Evolutionary conservation across 2,113 vertebrate genomes (phyloP).

Genomic region (Gavialis gangeticus): DNA sequence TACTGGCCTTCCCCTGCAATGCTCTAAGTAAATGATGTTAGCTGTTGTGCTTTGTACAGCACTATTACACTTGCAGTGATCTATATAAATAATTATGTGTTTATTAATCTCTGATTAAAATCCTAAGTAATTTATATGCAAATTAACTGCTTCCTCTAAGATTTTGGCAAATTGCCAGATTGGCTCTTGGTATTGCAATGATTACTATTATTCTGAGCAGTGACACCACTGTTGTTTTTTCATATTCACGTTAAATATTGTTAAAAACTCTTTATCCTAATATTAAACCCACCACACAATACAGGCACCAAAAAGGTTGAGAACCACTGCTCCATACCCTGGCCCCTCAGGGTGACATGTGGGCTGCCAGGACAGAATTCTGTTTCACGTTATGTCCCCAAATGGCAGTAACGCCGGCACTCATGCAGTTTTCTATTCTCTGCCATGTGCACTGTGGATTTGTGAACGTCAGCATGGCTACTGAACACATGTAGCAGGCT

Average conservation of each 20-base stretch:
- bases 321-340: too few relatives aligned
- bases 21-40: neutral
- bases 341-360: too few relatives aligned
- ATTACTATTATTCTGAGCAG: neutral
- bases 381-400: too few relatives aligned
- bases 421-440: too few relatives aligned
- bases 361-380: too few relatives aligned
- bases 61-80: neutral
- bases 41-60: neutral
- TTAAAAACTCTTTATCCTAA: neutral
- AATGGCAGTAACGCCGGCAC: too few relatives aligned
- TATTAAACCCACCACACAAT: neutral
- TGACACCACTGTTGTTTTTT: neutral
- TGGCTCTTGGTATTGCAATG: neutral
- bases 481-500: too few relatives aligned
- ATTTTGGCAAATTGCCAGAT: neutral
- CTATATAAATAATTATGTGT: conserved; percentile 25
- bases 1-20: neutral
- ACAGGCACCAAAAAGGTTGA: neutral
- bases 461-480: too few relatives aligned
- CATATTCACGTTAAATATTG: fast-evolving
- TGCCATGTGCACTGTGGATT: too few relatives aligned
- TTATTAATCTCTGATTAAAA: conserved; percentile 54
- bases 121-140: conserved; percentile 20
- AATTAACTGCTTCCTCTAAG: neutral